Evolutionary conservation across 2,797 vertebrate genomes (phyloP).

Genomic region (Typhlichthys eigenmanni): DNA sequence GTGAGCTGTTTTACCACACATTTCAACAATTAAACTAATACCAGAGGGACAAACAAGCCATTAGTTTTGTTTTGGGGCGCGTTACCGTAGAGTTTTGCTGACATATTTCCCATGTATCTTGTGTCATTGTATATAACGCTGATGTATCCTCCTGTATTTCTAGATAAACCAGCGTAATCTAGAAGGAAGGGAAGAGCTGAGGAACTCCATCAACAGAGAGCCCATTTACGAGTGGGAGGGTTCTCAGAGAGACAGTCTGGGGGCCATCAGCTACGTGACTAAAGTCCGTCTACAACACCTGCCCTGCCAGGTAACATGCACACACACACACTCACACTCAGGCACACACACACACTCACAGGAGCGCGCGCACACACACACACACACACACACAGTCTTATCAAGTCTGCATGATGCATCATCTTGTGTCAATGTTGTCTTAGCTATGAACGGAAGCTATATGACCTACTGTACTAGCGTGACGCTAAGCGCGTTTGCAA

Average conservation of each 20-base stretch:
- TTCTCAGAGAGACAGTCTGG: slow-evolving; percentile 83
- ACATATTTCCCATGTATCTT: too few relatives aligned
- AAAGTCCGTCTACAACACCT: slow-evolving; percentile 92
- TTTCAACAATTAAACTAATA: slow-evolving; percentile 25
- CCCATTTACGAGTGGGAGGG: slow-evolving; percentile 86
- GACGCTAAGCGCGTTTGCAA: slow-evolving; percentile 20
- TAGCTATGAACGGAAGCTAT: slow-evolving; percentile 5
- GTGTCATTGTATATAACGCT: not conserved
- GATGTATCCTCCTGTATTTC: slow-evolving; percentile 16
- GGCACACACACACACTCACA: too few relatives aligned
- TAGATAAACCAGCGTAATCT: slow-evolving; percentile 53
- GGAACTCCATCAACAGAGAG: slow-evolving; percentile 84
- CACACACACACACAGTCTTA: slow-evolving; percentile 8
- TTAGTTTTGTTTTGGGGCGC: too few relatives aligned
- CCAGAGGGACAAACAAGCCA: too few relatives aligned
- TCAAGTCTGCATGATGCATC: slow-evolving; percentile 27
- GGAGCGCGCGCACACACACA: too few relatives aligned
- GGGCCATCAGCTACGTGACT: slow-evolving; percentile 83
- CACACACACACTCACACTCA: not conserved
- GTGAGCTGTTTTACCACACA: slow-evolving; percentile 26
- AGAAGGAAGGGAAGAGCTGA: slow-evolving; percentile 78
- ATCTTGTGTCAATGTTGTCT: not conserved
- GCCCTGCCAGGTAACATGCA: slow-evolving; percentile 85
- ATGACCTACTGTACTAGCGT: not conserved
- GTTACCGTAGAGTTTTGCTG: too few relatives aligned